Base-by-base conservation (phyloP, 2,797 vertebrate species). In the Ctenopoma kingsleyae region DNA sequence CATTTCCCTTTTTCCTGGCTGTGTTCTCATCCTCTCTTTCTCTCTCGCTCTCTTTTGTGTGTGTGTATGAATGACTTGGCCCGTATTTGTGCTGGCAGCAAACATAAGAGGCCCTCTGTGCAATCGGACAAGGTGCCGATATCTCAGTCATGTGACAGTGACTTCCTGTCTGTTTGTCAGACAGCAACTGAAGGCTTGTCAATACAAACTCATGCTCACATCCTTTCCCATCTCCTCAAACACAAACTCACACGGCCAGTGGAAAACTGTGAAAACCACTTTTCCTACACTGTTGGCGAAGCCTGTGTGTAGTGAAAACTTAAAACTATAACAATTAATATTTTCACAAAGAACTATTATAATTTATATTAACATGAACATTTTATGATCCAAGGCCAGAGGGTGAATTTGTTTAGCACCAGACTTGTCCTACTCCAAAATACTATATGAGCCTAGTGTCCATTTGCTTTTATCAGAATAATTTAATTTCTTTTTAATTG, bases 71-170 rank as follows among this genome's bases (percentile, higher is more conserved):
- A 85, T 87, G 87, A 81, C 80, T 85, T 19, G 38, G 81, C 25
- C 73, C 72, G 87, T 78, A 77, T 93, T 83, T 86, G 66, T 56
- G 83, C 84, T 91, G 90, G 85, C 90, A 92, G 88, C 87, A 92
- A 91, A 93, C 91, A 92, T 82, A 91, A 90, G 89, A 88, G 85
- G 86, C 82, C 84, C 71, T 89, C 80, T 72, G 87, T 87, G 84
- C 83, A 82, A 92, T 86, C 67, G 84, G 92, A 94, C 89, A 90
- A 93, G 87, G 85, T 94, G 93, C 93, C 93, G 74, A 94, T 94
- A 94, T 80, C 87, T 81, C 73, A 87, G 88, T 94, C 89, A 92
- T 91, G 93, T 94, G 93, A 94, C 91, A 89, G 84, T 89, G 92
- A 93, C 90, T 92, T 92, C 86, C 88, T 92, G 92, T 92, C 93